phyloP scores from a whole-genome alignment of 2,797 vertebrate genomes.

The Crenichthys baileyi region DNA sequence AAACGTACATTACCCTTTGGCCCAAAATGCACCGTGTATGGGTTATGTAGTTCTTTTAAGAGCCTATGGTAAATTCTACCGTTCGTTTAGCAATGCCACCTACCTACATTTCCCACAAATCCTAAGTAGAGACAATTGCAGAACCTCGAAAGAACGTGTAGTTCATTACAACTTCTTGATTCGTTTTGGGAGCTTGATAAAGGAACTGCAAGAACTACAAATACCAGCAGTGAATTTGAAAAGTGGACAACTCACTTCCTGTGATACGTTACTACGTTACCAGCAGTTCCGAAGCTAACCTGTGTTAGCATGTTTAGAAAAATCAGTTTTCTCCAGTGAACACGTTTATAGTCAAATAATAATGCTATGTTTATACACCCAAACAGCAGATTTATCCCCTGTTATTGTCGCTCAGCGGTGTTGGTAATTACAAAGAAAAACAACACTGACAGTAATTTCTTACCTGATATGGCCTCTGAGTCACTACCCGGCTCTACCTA shows the following conservation, averaged over 20 bases:
- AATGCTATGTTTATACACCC: fast-evolving
- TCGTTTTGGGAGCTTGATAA: fast-evolving
- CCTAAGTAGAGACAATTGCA: fast-evolving
- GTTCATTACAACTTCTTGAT: conserved; percentile 26
- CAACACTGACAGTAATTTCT: conserved; percentile 54
- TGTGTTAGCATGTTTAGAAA: conserved; percentile 49
- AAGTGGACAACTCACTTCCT: conserved; percentile 87
- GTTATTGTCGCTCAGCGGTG: neutral
- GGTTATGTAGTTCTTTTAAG: conserved; percentile 73
- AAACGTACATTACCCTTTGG: conserved; percentile 61
- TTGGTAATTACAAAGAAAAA: conserved; percentile 1
- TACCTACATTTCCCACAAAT: conserved; percentile 65
- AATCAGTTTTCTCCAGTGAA: conserved; percentile 11
- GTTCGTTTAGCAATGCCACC: fast-evolving
- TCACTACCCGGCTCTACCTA: conserved; percentile 81
- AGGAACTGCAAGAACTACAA: conserved; percentile 71
- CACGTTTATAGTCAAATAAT: neutral
- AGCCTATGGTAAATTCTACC: neutral
- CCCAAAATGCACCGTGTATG: conserved; percentile 35
- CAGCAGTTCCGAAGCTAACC: conserved; percentile 42
- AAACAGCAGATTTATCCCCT: neutral
- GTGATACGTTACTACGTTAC: conserved; percentile 49
- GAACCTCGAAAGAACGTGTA: conserved; percentile 49
- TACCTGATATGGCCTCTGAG: conserved; percentile 83
- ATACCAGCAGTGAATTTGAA: conserved; percentile 41